Evolutionary conservation across 1,140 invertebrate genomes (phyloP).

Genomic region (Camponotus vicinus): DNA sequence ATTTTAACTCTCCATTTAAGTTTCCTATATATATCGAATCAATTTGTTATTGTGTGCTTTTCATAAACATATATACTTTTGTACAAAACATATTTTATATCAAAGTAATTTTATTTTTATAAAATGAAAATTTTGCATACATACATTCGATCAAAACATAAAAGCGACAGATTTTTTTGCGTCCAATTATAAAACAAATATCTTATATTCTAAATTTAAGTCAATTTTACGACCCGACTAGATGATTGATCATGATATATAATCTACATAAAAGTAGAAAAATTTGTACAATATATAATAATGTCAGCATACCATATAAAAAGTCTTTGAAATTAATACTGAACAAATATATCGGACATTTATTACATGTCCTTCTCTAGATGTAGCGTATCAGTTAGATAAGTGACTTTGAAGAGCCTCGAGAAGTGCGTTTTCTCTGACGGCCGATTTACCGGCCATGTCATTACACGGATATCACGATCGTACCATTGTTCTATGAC

Average conservation of each 20-base stretch:
- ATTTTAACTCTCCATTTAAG: conserved; percentile 50
- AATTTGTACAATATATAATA: conserved; percentile 47
- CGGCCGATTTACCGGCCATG: conserved; percentile 90
- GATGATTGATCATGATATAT: conserved; percentile 58
- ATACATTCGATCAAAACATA: background rate
- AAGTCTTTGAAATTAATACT: conserved; percentile 60
- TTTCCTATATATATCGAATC: background rate
- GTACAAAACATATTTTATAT: conserved; percentile 26
- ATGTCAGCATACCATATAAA: conserved; percentile 30
- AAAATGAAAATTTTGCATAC: conserved; percentile 22
- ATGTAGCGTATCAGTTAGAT: conserved; percentile 90
- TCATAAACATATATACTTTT: conserved; percentile 22
- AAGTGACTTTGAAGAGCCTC: conserved; percentile 87
- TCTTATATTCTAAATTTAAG: conserved; percentile 49
- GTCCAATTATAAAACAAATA: conserved; percentile 35
- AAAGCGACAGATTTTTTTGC: background rate
- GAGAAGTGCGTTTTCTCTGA: conserved; percentile 89
- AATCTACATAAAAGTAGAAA: conserved; percentile 52
- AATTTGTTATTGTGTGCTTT: conserved; percentile 22
- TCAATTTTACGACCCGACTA: conserved; percentile 68
- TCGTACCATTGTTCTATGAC: conserved; percentile 87
- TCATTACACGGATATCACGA: conserved; percentile 87
- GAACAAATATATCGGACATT: conserved; percentile 44
- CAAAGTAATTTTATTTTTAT: conserved; percentile 53
- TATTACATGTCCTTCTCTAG: conserved; percentile 84